Conservation (phyloP, 2,797 vertebrate genomes). For the Phylloscopus collybita region DNA sequence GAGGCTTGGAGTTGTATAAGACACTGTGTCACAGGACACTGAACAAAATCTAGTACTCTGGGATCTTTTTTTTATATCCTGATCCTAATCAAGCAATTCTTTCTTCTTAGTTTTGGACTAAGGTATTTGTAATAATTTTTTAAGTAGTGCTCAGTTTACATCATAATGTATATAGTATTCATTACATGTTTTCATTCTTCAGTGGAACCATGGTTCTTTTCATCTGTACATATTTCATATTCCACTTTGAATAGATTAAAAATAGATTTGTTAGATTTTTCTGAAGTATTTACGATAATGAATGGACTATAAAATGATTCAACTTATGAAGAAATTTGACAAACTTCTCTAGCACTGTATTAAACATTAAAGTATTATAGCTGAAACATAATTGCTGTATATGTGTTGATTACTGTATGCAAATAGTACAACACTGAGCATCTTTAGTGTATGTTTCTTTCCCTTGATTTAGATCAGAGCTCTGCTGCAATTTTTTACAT, state of each 20-base stretch:
- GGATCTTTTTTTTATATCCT: neutral
- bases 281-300: neutral
- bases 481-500: accelerated
- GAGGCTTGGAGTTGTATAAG: neutral
- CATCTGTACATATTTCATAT: neutral
- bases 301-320: neutral
- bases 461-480: neutral
- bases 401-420: neutral
- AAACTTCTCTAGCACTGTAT: neutral
- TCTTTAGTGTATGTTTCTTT: neutral
- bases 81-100: neutral
- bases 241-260: neutral
- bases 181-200: neutral
- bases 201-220: neutral
- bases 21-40: neutral
- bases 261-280: neutral
- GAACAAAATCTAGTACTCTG: neutral
- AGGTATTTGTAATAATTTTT: neutral
- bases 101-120: neutral
- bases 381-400: neutral
- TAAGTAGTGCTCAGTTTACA: neutral
- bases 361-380: neutral
- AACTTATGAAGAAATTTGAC: neutral
- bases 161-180: neutral
- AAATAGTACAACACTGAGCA: neutral